Evolutionary conservation across 1,140 invertebrate genomes (phyloP), one percentile per base, ranked within the genome.

Genomic region (Drusus annulatus): DNA sequence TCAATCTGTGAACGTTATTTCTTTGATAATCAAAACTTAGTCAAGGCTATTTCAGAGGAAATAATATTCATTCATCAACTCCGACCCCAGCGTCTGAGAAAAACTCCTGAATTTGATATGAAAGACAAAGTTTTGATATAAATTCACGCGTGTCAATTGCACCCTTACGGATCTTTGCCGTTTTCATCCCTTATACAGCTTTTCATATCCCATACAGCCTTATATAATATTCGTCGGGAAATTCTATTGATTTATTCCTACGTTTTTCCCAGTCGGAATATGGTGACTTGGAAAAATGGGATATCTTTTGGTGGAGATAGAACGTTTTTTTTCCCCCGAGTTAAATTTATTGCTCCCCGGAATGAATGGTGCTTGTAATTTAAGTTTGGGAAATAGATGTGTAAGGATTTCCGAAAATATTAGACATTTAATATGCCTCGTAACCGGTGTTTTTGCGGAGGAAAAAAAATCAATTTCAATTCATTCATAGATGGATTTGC

Each of bases 51-150:
- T 36, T 65, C 62, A 36, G 36, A 65, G 23, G 17, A 65, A 65
- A 65, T 65, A 65, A 65, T 25, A 25, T 65, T 65, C 62, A 74
- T 74, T 25, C 71, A 74, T 74, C 50, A 56, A 74, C 5, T 23
- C 68, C 63, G 17, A 71, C 63, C 63, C 78, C 80, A 62, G 23
- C n/a, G 51, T 74, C 21, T 36, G 68, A 25, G 31, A 63, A 82
- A 74, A 80, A 80, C 63, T 76, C 78, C 79, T 80, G 81, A 80
- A 80, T 83, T 80, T 83, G 81, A 83, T 83, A 83, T 83, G 81
- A 83, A 83, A 83, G 81, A 83, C 79, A 83, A 83, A 83, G 75
- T 82, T 82, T 82, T 82, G 81, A 82, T 79, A 82, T 82, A 82
- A 82, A 82, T 82, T 80, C 78, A 74, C 75, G 21, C 65, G 78